Conservation (phyloP, 2,888 invertebrate species). For the Allygus modestus region DNA sequence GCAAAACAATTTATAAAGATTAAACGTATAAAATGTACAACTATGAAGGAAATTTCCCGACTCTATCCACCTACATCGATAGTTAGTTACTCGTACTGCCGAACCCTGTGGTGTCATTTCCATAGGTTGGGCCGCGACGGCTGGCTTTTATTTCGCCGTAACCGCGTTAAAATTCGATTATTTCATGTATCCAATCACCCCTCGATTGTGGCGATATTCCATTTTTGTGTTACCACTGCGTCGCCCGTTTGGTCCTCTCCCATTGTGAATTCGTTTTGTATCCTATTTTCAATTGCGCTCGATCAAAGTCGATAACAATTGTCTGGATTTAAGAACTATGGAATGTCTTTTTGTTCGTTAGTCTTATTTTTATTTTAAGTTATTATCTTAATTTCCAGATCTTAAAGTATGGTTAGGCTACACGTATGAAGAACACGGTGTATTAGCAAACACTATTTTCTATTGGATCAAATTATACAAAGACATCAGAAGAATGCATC, state of each 20-base stretch:
- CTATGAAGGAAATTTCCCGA: too few relatives aligned
- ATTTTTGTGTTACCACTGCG: neutral
- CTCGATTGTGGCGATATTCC: conserved; percentile 8
- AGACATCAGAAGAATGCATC: too few relatives aligned
- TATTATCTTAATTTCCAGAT: too few relatives aligned
- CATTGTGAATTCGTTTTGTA: conserved; percentile 27
- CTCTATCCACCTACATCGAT: too few relatives aligned
- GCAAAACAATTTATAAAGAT: too few relatives aligned
- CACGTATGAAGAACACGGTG: too few relatives aligned
- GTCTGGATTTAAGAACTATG: neutral
- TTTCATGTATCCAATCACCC: conserved; percentile 37
- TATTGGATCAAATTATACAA: too few relatives aligned
- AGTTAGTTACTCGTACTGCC: too few relatives aligned
- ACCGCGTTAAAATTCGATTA: conserved; percentile 50
- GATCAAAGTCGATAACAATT: neutral
- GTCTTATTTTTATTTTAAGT: neutral
- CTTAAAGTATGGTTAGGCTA: too few relatives aligned
- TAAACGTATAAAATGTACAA: too few relatives aligned
- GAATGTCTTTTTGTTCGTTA: neutral
- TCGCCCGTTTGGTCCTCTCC: neutral
- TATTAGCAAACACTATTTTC: too few relatives aligned
- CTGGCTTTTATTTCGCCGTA: conserved; percentile 30
- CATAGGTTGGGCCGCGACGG: neutral
- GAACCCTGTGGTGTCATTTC: neutral
- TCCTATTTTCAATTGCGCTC: conserved; percentile 14